Conservation (phyloP, 2,113 vertebrate species). For the Apteryx owenii region DNA sequence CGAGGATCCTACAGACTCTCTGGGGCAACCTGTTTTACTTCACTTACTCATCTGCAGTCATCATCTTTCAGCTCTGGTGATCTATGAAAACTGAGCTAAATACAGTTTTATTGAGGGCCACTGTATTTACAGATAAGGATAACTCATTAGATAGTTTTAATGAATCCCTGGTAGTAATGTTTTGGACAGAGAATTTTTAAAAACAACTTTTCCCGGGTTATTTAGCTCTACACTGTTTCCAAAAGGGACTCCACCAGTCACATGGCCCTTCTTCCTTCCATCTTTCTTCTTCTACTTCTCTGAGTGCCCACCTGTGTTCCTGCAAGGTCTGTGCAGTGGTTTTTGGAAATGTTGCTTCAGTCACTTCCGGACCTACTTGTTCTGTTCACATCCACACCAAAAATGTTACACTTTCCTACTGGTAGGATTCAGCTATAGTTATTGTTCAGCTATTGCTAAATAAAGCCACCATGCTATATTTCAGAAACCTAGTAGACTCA, state of each 20-base stretch:
- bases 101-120: neutral
- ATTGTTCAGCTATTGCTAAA: neutral
- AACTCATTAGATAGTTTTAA: neutral
- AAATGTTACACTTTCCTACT: neutral
- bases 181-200: neutral
- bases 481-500: neutral
- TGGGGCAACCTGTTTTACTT: neutral
- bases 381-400: neutral
- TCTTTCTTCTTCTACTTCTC: neutral
- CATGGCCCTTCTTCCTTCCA: neutral
- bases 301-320: neutral
- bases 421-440: neutral
- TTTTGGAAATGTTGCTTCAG: neutral
- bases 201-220: neutral
- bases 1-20: neutral
- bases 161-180: neutral
- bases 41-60: neutral
- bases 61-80: neutral
- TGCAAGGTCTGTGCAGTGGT: neutral
- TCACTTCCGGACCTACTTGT: neutral
- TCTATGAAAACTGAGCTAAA: neutral
- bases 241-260: neutral
- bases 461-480: neutral
- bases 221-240: neutral
- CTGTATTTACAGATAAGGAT: neutral